Conservation (phyloP, 2,888 invertebrate genomes). For the Orthosia incerta region DNA sequence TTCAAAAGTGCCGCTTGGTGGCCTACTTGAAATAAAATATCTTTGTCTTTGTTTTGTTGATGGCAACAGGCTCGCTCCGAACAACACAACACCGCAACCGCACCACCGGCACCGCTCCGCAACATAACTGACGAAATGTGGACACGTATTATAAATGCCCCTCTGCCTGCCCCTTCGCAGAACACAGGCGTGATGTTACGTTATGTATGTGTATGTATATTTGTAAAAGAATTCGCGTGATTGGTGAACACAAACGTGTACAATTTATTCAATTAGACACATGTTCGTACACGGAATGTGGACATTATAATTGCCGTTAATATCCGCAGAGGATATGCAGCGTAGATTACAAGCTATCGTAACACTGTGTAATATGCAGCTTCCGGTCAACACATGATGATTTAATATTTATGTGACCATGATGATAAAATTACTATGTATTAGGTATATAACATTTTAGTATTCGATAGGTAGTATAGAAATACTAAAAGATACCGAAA, state of each 20-base stretch:
- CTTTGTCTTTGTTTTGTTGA: too few species aligned
- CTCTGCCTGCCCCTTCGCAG: too few species aligned
- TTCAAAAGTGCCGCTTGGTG: too few species aligned
- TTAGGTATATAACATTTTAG: neutral
- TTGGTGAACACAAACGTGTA: neutral
- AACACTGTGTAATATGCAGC: conserved; percentile 28
- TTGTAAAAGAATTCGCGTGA: conserved; percentile 31
- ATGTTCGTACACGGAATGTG: conserved; percentile 28
- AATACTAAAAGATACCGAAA: neutral
- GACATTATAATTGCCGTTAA: conserved; percentile 35
- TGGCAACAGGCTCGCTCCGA: too few species aligned
- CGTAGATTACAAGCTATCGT: conserved; percentile 15
- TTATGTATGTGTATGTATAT: neutral
- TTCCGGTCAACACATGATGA: conserved; percentile 38
- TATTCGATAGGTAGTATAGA: neutral
- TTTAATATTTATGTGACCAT: neutral
- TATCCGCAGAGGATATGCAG: conserved; percentile 15
- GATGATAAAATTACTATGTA: neutral
- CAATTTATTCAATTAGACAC: conserved; percentile 25
- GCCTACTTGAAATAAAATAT: too few species aligned
- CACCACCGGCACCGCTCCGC: too few species aligned
- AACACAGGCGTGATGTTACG: too few species aligned
- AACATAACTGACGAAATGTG: too few species aligned
- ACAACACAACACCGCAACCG: too few species aligned
- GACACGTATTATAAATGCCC: too few species aligned